Percentiles rank a stretch among this genome's conserved stretches.
These are phyloP conservation scores for Myanophis thanlyinensis DNA, from an alignment of 2,113 vertebrate genomes.

Conservation along the genomic window DNA sequence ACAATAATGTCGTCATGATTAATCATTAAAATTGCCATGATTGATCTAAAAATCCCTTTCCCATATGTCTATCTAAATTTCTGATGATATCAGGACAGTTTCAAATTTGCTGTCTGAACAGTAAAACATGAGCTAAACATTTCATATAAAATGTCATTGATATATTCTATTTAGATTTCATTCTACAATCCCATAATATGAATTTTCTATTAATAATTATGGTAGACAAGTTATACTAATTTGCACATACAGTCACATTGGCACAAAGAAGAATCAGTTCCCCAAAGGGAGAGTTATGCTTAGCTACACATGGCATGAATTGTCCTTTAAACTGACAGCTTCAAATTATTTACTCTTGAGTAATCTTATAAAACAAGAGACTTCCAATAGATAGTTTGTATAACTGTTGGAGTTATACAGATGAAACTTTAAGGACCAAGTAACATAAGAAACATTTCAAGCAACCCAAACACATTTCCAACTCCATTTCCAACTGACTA, in stretches of 20 bases:
- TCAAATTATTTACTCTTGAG: not conserved
- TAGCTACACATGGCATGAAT: not conserved
- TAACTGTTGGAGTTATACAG: not conserved
- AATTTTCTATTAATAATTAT: too few species aligned
- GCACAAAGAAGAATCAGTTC: not conserved
- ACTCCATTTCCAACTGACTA: not conserved
- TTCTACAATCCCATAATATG: not conserved
- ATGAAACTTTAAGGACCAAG: not conserved
- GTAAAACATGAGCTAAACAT: not conserved
- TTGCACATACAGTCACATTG: not conserved
- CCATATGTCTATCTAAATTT: slow-evolving; percentile 25
- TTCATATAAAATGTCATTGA: not conserved
- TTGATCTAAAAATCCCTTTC: slow-evolving; percentile 23
- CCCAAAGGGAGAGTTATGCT: not conserved
- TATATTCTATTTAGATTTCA: not conserved
- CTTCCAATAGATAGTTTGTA: not conserved
- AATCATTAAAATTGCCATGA: slow-evolving; percentile 30
- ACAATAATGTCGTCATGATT: slow-evolving; percentile 24
- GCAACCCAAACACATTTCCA: not conserved
- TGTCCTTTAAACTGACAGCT: not conserved
- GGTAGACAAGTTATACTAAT: not conserved
- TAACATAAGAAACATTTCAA: not conserved
- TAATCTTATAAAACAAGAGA: not conserved
- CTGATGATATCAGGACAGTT: slow-evolving; percentile 16
- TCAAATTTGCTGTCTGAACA: slow-evolving; percentile 15